Evolutionary conservation across 2,113 vertebrate species (phyloP).

Genomic region (Pampusana beccarii): DNA sequence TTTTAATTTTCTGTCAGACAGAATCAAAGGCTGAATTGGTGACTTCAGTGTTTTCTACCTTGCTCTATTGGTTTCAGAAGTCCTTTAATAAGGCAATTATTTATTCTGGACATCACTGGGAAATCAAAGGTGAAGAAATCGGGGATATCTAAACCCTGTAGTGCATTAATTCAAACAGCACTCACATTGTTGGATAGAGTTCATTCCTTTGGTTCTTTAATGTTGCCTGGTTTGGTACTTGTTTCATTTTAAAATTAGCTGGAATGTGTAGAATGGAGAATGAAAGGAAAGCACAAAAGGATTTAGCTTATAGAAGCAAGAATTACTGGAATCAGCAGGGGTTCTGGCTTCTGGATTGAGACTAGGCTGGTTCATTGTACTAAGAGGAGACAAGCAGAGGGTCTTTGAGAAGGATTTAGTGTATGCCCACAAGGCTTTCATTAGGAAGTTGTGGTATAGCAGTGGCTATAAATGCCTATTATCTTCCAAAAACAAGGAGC

Average conservation of each 20-base stretch:
- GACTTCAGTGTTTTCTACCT: slow-evolving; percentile 71
- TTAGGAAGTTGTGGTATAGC: background rate
- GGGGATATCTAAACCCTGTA: slow-evolving; percentile 69
- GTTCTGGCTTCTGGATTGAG: slow-evolving; percentile 14
- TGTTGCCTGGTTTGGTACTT: slow-evolving; percentile 18
- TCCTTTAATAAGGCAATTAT: slow-evolving; percentile 79
- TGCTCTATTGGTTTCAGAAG: slow-evolving; percentile 71
- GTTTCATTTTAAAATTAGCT: slow-evolving; percentile 44
- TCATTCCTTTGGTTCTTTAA: slow-evolving; percentile 34
- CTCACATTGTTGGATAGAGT: slow-evolving; percentile 25
- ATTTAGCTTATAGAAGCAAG: slow-evolving; percentile 63
- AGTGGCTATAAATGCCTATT: background rate
- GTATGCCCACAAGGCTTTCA: background rate
- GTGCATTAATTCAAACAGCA: slow-evolving; percentile 54
- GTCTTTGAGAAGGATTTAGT: background rate
- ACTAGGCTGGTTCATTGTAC: background rate
- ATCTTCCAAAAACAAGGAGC: background rate
- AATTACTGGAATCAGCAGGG: slow-evolving; percentile 57
- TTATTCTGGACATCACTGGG: slow-evolving; percentile 75
- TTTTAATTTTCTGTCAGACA: slow-evolving; percentile 77
- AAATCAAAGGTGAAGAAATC: slow-evolving; percentile 74
- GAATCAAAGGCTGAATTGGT: slow-evolving; percentile 74
- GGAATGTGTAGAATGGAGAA: slow-evolving; percentile 14
- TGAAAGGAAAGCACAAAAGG: slow-evolving; percentile 63
- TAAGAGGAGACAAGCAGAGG: background rate